Evolutionary conservation across 2,888 invertebrate genomes (phyloP), one percentile per base, ranked within the genome.

Genomic region (Heterodera filipjevi): DNA sequence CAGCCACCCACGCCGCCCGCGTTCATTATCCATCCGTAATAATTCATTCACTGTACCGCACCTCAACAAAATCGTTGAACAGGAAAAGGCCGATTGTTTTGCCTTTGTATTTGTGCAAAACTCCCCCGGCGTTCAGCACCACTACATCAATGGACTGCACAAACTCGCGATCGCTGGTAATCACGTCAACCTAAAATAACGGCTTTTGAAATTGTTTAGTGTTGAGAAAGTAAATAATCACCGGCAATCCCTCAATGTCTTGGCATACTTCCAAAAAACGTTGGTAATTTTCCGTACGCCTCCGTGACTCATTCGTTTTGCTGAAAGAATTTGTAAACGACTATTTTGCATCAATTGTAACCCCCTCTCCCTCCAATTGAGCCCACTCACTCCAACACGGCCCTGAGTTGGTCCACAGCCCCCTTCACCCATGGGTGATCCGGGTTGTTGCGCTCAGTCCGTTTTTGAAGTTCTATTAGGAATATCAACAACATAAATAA

Each of bases 301-400:
- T 92, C 90, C 96, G 97, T 91, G 96, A 96, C 91, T 98, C 97
- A 91, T 99, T 99, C 86, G 99, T 96, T 90, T 95, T 94, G 77
- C 90, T 91, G 27, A 71, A 59, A 46, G 27, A 78, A n/a, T n/a
- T n/a, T n/a, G 35, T 14, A 14, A 30, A n/a, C 27, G 22, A n/a
- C n/a, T n/a, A n/a, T n/a, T n/a, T n/a, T n/a, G n/a, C 5, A 10
- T 46, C 10, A 16, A n/a, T 66, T 27, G 44, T 12, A 27, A 30
- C 19, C 39, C n/a, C 5, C 8, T 46, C 14, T 39, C 39, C n/a
- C 14, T 22, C 35, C 77, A 27, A 39, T 8, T 10, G 35, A 71
- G n/a, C n/a, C 8, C 86, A 49, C 71, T 30, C 39, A 90, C 86
- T 94, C 94, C 93, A 95, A 95, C 66, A 96, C 95, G 91, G 95